A percentile compares a stretch with the other conserved stretches of the same genome.
These are phyloP conservation scores for Galeopsomyia nigrocyanea DNA, from an alignment of 2,888 invertebrate genomes.

Conservation along the genomic window DNA sequence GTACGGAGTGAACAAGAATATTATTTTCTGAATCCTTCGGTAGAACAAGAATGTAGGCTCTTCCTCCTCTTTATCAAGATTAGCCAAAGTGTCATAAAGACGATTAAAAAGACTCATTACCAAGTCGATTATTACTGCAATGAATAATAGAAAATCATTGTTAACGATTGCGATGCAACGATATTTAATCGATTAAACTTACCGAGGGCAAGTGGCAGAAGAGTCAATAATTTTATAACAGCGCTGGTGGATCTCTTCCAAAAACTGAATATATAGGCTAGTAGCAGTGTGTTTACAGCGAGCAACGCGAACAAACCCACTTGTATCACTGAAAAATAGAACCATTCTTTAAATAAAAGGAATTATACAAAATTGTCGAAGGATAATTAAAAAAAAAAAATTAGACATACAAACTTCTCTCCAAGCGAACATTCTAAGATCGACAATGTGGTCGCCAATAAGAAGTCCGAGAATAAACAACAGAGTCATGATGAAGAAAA, in stretches of 20 bases:
- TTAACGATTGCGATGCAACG: too few relatives aligned
- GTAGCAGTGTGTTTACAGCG: constrained; percentile 73
- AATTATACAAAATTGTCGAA: neutral
- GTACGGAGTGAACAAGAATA: constrained; percentile 54
- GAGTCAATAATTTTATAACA: constrained; percentile 47
- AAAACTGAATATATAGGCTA: constrained; percentile 53
- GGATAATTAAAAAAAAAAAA: neutral
- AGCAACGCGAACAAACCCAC: constrained; percentile 58
- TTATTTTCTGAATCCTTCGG: constrained; percentile 47
- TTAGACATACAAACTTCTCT: constrained; percentile 68
- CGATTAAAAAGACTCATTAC: too few relatives aligned
- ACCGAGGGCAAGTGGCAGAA: constrained; percentile 51
- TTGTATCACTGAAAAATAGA: constrained; percentile 3
- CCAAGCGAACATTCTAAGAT: constrained; percentile 53
- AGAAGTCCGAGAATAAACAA: constrained; percentile 53
- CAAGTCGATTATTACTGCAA: too few relatives aligned
- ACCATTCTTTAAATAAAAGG: neutral
- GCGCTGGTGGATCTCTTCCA: constrained; percentile 49
- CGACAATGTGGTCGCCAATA: constrained; percentile 55
- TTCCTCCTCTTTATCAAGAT: too few relatives aligned
- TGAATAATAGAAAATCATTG: too few relatives aligned
- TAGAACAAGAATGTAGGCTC: constrained; percentile 3
- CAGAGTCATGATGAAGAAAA: constrained; percentile 60
- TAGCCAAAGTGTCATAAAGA: too few relatives aligned
- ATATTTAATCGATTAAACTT: constrained; percentile 29